Evolutionary conservation across 2,888 invertebrate genomes (phyloP), one percentile per base, ranked within the genome.

Genomic region (Cephonodes hylas): DNA sequence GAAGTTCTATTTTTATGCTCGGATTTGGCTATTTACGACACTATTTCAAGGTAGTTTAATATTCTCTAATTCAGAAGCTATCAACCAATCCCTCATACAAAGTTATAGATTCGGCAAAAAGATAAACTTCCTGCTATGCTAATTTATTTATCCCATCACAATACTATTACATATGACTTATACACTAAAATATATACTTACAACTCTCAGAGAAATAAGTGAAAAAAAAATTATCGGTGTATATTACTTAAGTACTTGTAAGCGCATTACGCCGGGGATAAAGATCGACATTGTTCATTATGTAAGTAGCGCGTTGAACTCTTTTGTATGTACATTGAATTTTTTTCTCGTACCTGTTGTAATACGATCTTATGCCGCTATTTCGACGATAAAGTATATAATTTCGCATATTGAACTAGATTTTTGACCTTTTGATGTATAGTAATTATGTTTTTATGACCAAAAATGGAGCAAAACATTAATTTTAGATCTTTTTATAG

Each of bases 261-360:
- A 8, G 18, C 27, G 5, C 18, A 53, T 18, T 18, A 53, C 31
- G 31, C 18, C 27, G 5, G 53, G 45, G 23, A 48, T 48, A 38
- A 62, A 58, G 63, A 60, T 61, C 38, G 53, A 66, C 53, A 66
- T 57, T 20, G 18, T 60, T 53, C 20, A 58, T 66, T 66, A 71
- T 62, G 64, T 61, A 70, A 67, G 61, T 68, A 71, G 70, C 76
- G 75, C 85, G 82, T 85, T 85, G 77, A 84, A 80, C 80, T 85
- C 79, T 81, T 83, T 83, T 80, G 72, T 80, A 79, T 63, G 62
- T 46, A 63, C 58, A 63, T 53, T 42, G 67, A 25, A 38, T 64
- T 64, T 65, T n/a, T 70, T 60, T 27, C 10, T 23, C 38, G 22
- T 23, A 25, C 34, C 20, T 34, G 5, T 25, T 46, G 18, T 2